Conservation (phyloP, 2,888 invertebrate genomes). For the Girardia tigrina region DNA sequence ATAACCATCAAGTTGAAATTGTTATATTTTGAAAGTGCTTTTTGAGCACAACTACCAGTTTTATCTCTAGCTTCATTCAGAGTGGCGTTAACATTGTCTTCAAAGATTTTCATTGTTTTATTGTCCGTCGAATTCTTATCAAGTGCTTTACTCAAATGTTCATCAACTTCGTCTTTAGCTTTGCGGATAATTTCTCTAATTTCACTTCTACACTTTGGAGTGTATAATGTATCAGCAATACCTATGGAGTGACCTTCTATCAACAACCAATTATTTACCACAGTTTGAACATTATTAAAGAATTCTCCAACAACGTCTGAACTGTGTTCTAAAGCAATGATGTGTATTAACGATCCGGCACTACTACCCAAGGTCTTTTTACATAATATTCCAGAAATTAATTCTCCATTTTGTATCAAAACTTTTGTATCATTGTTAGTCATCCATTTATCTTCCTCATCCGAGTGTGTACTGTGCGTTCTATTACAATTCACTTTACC, state of each 20-base stretch:
- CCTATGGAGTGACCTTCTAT: conserved; percentile 81
- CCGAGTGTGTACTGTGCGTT: conserved; percentile 94
- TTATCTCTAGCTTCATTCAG: conserved; percentile 99
- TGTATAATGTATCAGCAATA: conserved; percentile 98
- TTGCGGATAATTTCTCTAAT: conserved; percentile 94
- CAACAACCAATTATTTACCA: conserved; percentile 91
- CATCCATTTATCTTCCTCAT: conserved; percentile 98
- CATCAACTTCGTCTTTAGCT: conserved; percentile 95
- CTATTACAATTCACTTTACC: conserved; percentile 94
- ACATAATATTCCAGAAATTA: conserved; percentile 92
- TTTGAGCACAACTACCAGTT: conserved; percentile 96
- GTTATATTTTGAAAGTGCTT: conserved; percentile 94
- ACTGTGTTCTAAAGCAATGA: conserved; percentile 88
- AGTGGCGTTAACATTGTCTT: conserved; percentile 93
- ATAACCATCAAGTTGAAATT: conserved; percentile 99
- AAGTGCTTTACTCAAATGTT: conserved; percentile 96
- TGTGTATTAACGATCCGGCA: conserved; percentile 88
- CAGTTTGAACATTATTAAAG: conserved; percentile 96
- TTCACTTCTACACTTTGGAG: conserved; percentile 91
- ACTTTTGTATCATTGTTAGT: conserved; percentile 96
- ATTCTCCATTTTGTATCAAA: conserved; percentile 78
- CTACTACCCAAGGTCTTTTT: conserved; percentile 91
- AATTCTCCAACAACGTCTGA: conserved; percentile 79
- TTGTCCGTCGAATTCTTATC: conserved; percentile 97
- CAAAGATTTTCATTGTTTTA: conserved; percentile 91